Conservation (phyloP, 2,888 invertebrate species). For the Synergus gifuensis region DNA sequence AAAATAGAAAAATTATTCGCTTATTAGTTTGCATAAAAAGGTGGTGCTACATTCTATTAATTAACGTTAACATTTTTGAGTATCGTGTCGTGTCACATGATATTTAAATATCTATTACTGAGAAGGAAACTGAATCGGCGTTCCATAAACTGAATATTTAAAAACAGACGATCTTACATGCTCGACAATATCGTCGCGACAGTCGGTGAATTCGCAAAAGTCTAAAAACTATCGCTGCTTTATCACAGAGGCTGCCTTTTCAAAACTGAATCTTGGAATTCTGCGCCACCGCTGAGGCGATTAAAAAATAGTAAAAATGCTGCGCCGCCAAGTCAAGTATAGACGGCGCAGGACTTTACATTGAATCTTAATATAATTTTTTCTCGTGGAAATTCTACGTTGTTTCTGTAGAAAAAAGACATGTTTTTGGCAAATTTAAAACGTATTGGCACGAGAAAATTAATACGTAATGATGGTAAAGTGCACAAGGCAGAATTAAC, state of each 20-base stretch:
- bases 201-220: slow-evolving; percentile 25
- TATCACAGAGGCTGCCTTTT: slow-evolving; percentile 30
- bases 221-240: slow-evolving; percentile 36
- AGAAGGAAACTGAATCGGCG: not conserved
- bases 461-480: slow-evolving; percentile 42
- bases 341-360: not conserved
- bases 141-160: not conserved
- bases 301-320: not conserved
- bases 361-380: not conserved
- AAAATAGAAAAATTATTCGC: not conserved
- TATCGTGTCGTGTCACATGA: slow-evolving; percentile 28
- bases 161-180: not conserved
- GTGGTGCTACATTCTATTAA: no score
- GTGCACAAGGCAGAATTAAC: slow-evolving; percentile 7
- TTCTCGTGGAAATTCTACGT: slow-evolving; percentile 11
- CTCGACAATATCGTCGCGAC: not conserved
- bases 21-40: not conserved
- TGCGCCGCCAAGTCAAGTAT: not conserved
- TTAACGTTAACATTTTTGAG: not conserved
- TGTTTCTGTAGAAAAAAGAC: slow-evolving; percentile 9
- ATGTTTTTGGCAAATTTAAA: slow-evolving; percentile 14
- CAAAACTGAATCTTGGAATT: slow-evolving; percentile 14
- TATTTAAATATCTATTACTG: slow-evolving; percentile 18
- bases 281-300: not conserved
- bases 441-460: slow-evolving; percentile 43